phyloP scores from a whole-genome alignment of 2,888 invertebrate genomes.

The Himalopsyche japonica region DNA sequence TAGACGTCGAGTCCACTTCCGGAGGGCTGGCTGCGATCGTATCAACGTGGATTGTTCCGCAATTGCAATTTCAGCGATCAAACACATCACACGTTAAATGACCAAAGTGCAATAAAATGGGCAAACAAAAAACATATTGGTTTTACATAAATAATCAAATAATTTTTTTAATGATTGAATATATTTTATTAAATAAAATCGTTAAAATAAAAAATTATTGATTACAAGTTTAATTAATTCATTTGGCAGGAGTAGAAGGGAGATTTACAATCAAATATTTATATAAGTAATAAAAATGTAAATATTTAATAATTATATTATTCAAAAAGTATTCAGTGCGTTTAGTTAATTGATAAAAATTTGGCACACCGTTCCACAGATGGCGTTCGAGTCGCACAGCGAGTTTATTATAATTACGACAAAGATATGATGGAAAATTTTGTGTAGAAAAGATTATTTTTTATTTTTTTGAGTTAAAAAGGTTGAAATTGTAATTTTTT shows the following conservation, averaged over 20 bases:
- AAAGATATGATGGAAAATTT: not conserved
- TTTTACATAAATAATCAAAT: not conserved
- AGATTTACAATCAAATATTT: not conserved
- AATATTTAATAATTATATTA: not conserved
- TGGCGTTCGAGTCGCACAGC: not conserved
- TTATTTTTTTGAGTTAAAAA: not conserved
- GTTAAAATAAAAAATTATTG: not conserved
- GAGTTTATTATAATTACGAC: not conserved
- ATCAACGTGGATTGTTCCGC: not conserved
- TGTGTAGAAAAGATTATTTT: not conserved
- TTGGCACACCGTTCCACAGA: not conserved
- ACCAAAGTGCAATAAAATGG: no score
- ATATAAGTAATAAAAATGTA: not conserved
- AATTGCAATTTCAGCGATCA: no score
- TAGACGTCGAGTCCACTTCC: slow-evolving; percentile 21
- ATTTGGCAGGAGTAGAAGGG: not conserved
- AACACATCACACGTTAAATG: no score
- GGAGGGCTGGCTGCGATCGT: slow-evolving; percentile 29
- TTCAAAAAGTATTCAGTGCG: not conserved
- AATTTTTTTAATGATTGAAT: not conserved
- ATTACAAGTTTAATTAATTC: not conserved
- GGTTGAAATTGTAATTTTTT: slow-evolving; percentile 13
- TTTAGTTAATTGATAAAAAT: not conserved
- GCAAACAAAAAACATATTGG: no score
- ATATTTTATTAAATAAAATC: not conserved